Base-by-base conservation (phyloP, 2,888 invertebrate species). In the Limnephilus marmoratus region DNA sequence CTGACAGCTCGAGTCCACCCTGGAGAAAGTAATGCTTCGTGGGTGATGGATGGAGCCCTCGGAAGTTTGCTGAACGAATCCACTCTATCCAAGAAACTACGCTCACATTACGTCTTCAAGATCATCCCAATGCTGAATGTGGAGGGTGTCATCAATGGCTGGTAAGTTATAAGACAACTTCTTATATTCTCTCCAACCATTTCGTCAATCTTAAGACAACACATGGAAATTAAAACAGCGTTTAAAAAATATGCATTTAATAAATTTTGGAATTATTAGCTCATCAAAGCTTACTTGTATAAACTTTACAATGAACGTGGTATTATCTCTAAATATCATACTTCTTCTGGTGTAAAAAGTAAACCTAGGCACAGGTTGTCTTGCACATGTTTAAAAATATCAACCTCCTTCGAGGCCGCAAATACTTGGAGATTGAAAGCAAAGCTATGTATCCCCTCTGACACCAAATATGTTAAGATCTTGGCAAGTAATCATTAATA, bases 101-200 rank as follows among this genome's bases (percentile, higher is more conserved):
- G 98, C 18, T 96, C 97, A 94, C 96, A 97, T 94, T 98, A 97
- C 95, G 97, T 98, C 94, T 98, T 98, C 96, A 98, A 98, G 95
- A 97, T 98, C 93, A 97, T 98, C 53, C 98, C 98, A 11, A 98
- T 98, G 98, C 96, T 98, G 94, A 98, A 98, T 95, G 97, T 98
- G 31, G 98, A 98, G 94, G 98, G 98, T 2, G 98, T 98, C 93
- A 97, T 98, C 95, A 98, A 98, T 95, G 98, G 98, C 94, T 98
- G 98, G 98, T 98, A 95, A 97, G 97, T 96, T 89, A 85, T 85
- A n/a, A 83, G 7, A 83, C 34, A 11, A 0, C 3, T 83, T 9
- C 37, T 83, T 15, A 37, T 37, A n/a, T 83, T 31, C 34, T 83
- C 9, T 9, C 68, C 68, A 68, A 24, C 68, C 68, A 68, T 68